phyloP scores from a whole-genome alignment of 2,888 invertebrate species.

The Oxytorus armatus region DNA sequence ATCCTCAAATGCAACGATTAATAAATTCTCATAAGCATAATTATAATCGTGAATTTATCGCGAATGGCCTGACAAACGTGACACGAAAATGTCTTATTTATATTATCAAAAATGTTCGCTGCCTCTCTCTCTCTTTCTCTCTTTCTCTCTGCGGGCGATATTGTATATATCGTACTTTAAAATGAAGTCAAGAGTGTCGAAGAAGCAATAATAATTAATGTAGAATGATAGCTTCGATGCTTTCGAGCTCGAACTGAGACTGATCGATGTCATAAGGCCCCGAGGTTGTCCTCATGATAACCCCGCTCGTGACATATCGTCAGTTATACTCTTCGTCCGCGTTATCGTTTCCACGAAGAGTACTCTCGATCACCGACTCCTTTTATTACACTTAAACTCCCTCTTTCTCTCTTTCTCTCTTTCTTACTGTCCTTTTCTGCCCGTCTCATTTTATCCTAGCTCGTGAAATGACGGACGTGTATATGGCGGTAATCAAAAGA shows the following conservation, averaged over 20 bases:
- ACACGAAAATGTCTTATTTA: slow-evolving; percentile 39
- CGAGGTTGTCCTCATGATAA: slow-evolving; percentile 80
- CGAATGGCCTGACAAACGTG: slow-evolving; percentile 36
- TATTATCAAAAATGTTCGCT: slow-evolving; percentile 18
- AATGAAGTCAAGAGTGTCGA: slow-evolving; percentile 79
- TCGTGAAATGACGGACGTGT: slow-evolving; percentile 27
- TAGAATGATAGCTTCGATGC: slow-evolving; percentile 78
- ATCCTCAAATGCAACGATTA: not conserved
- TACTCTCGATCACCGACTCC: slow-evolving; percentile 73
- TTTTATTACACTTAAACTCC: slow-evolving; percentile 66
- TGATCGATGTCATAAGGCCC: slow-evolving; percentile 84
- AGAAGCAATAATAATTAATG: slow-evolving; percentile 84
- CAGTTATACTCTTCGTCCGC: slow-evolving; percentile 56
- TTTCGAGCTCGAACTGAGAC: slow-evolving; percentile 79
- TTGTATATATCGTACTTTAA: slow-evolving; percentile 1
- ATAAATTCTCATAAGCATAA: slow-evolving; percentile 11
- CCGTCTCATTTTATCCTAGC: slow-evolving; percentile 51
- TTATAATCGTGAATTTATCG: slow-evolving; percentile 47
- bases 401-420: slow-evolving; percentile 24
- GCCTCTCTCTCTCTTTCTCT: too few relatives aligned
- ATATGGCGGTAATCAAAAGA: slow-evolving; percentile 41
- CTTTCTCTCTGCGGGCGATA: slow-evolving; percentile 6
- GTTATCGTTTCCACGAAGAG: slow-evolving; percentile 79
- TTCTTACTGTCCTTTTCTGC: slow-evolving; percentile 10
- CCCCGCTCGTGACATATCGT: slow-evolving; percentile 81